Conservation (phyloP, 2,113 vertebrate genomes). For the Engraulis encrasicolus region DNA sequence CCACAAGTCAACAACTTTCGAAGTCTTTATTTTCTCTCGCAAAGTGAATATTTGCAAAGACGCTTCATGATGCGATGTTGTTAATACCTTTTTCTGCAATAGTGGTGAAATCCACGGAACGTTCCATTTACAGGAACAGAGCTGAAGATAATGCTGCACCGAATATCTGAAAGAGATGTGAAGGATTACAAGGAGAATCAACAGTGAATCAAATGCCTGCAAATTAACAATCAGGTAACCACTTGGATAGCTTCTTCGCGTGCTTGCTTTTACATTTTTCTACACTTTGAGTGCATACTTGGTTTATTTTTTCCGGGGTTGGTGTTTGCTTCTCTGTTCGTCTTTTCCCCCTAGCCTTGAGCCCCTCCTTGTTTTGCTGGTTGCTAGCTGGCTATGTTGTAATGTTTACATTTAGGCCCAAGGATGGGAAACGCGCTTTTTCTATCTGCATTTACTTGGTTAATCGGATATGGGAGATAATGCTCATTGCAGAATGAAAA, state of each 20-base stretch:
- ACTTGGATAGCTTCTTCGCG: conserved; percentile 30
- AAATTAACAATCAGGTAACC: conserved; percentile 79
- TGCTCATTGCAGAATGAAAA: neutral
- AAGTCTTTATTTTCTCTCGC: neutral
- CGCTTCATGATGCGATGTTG: conserved; percentile 17
- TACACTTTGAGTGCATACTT: neutral
- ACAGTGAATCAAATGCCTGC: conserved; percentile 69
- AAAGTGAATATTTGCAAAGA: neutral
- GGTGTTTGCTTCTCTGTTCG: conserved; percentile 45
- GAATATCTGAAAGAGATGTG: conserved; percentile 72
- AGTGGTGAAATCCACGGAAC: conserved; percentile 79
- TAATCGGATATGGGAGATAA: neutral
- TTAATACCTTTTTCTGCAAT: conserved; percentile 59
- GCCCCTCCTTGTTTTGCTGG: conserved; percentile 80
- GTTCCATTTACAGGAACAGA: conserved; percentile 74
- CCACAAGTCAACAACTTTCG: neutral
- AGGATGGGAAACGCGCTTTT: conserved; percentile 42
- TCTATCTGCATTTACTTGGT: neutral
- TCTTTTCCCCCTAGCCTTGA: conserved; percentile 65
- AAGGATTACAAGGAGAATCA: conserved; percentile 65
- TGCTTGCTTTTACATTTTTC: neutral
- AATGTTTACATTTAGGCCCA: conserved; percentile 74
- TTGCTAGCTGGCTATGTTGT: conserved; percentile 65
- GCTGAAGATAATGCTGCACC: conserved; percentile 74
- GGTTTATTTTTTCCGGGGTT: neutral